Percentiles rank a stretch among this genome's conserved stretches.
phyloP scores from a whole-genome alignment of 30 jellyfish, hydroid and myxozoan species.

The Aurelia aurita complex sp. Pacific region DNA sequence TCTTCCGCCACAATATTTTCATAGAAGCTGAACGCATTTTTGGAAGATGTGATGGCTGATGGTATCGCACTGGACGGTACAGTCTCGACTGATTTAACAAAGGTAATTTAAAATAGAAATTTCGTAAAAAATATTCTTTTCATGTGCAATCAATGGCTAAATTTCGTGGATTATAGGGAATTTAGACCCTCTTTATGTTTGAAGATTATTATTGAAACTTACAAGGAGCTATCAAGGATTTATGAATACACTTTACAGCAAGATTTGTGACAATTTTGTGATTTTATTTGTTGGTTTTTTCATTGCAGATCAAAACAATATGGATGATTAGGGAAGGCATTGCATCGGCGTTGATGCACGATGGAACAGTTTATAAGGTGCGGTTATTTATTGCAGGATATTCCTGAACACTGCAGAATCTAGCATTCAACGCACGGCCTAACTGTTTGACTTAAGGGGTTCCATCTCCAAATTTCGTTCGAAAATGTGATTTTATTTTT shows the following conservation, averaged over 20 bases:
- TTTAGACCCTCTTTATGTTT: too few species aligned
- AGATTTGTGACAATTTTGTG: background rate
- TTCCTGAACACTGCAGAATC: too few species aligned
- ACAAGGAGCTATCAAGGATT: too few species aligned
- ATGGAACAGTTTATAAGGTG: constrained; percentile 87
- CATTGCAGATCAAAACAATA: constrained; percentile 63
- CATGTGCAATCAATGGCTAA: too few species aligned
- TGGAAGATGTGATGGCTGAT: constrained; percentile 74
- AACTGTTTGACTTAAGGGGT: background rate
- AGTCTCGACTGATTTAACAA: constrained; percentile 81
- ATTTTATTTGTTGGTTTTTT: background rate
- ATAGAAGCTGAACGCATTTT: constrained; percentile 76
- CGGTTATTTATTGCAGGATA: too few species aligned
- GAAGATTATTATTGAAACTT: too few species aligned
- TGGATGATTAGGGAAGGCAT: constrained; percentile 92
- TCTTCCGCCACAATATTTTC: background rate
- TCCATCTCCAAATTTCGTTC: too few species aligned
- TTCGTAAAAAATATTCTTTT: too few species aligned
- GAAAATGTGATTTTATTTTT: too few species aligned
- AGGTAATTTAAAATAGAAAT: constrained; percentile 29
- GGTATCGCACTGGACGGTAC: constrained; percentile 90
- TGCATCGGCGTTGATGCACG: constrained; percentile 84
- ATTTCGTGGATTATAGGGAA: too few species aligned
- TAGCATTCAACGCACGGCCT: too few species aligned
- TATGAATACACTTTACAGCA: background rate